Conservation (phyloP, 1,140 invertebrate genomes). For the Cephus cinctus region DNA sequence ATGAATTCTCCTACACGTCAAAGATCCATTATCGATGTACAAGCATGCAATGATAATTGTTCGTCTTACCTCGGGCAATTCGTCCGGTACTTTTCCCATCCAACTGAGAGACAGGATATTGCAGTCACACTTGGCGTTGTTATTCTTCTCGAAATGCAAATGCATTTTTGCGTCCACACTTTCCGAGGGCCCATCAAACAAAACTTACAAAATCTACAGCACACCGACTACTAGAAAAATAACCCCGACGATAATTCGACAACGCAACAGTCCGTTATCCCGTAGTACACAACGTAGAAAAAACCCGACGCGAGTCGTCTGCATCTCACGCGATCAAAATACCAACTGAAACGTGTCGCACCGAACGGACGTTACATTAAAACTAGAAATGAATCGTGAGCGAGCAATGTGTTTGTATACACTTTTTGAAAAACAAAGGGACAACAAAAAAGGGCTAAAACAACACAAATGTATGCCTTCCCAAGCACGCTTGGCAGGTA, state of each 20-base stretch:
- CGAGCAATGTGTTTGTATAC: no score
- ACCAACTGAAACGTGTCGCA: slow-evolving; percentile 2
- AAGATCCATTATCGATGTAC: no score
- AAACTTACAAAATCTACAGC: neutral
- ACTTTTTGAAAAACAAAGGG: no score
- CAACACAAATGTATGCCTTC: no score
- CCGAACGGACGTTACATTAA: slow-evolving; percentile 1
- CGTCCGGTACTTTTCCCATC: slow-evolving; percentile 97
- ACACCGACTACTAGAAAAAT: slow-evolving; percentile 11
- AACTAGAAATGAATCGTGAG: no score
- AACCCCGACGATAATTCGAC: slow-evolving; percentile 8
- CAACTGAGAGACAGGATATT: slow-evolving; percentile 92
- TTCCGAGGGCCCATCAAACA: slow-evolving; percentile 24
- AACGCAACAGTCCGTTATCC: slow-evolving; percentile 9
- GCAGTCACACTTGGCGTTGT: slow-evolving; percentile 91
- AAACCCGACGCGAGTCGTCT: neutral
- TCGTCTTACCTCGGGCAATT: slow-evolving; percentile 88
- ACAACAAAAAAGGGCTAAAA: no score
- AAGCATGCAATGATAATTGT: neutral
- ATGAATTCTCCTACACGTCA: no score
- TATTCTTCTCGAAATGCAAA: slow-evolving; percentile 90
- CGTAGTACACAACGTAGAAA: slow-evolving; percentile 5
- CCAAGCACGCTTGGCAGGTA: no score
- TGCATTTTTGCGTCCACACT: slow-evolving; percentile 63
- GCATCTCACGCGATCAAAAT: neutral